These are phyloP conservation scores for Drosophila bocqueti DNA, from an alignment of 1,140 invertebrate species.

Conservation along the genomic window DNA sequence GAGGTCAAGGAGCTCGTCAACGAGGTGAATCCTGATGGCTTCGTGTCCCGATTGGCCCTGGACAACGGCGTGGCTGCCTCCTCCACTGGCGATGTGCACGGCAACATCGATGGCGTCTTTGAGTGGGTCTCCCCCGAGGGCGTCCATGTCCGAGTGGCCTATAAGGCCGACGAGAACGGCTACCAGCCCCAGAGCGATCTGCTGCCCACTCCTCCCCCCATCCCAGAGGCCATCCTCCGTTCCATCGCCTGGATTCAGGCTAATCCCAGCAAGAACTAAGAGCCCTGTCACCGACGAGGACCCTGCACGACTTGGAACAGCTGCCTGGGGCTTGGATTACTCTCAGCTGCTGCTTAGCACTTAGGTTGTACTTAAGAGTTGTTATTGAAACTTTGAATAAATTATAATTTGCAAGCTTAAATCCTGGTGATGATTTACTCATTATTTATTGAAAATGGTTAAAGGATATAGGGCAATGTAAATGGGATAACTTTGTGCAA, in stretches of 20 bases:
- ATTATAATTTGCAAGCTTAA: constrained; percentile 20
- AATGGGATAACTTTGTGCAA: background rate
- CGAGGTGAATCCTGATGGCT: constrained; percentile 85
- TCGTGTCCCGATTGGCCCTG: constrained; percentile 85
- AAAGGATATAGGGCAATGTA: background rate
- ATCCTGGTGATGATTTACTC: too few relatives aligned
- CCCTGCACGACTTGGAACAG: constrained; percentile 14
- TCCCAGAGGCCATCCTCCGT: constrained; percentile 58
- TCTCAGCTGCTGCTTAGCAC: constrained; percentile 6
- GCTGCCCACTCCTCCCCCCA: constrained; percentile 79
- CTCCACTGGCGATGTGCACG: constrained; percentile 85
- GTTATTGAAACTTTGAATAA: constrained; percentile 26
- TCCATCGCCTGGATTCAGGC: constrained; percentile 85
- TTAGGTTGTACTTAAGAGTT: constrained; percentile 11
- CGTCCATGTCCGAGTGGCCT: constrained; percentile 85
- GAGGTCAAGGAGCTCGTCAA: constrained; percentile 61
- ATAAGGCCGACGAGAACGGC: constrained; percentile 88
- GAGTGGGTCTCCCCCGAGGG: constrained; percentile 84
- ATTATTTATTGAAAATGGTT: background rate
- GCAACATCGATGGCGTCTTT: constrained; percentile 68
- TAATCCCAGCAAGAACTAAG: constrained; percentile 57
- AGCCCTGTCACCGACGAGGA: background rate
- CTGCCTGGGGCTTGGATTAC: background rate
- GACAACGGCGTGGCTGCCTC: constrained; percentile 87
- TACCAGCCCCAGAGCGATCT: constrained; percentile 85